Evolutionary conservation across 1,140 invertebrate genomes (phyloP), one percentile per base, ranked within the genome.

Genomic region (Uloborus diversus): DNA sequence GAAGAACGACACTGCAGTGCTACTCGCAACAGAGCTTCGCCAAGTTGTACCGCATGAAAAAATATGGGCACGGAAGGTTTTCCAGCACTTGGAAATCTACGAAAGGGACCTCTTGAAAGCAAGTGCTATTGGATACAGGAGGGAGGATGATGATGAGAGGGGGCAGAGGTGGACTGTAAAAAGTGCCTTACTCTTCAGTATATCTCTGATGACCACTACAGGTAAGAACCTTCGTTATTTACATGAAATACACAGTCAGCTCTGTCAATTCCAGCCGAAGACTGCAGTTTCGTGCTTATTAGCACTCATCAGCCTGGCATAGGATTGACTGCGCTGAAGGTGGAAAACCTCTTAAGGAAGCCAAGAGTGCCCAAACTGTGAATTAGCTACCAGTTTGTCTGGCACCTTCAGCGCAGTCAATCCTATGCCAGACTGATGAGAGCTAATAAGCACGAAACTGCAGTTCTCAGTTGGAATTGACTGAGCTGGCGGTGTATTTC

Each of bases 1-100:
- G 62, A 73, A 75, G 23, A 81, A 81, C n/a, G 79, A 81, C 35
- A 81, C 79, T 4, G 69, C 79, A 0, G 75, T 81, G 14, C 42
- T 81, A 5, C 42, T 81, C 9, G 79, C 79, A 0, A 81, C 79
- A 7, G 79, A 81, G 2, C 64, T 81, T 14, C 69, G 79, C 3
- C 69, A 81, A 62, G 73, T 78, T 13, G n/a, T n/a, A 3, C 69
- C 79, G 0, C 27, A 81, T 28, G 79, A 81, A 37, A 51, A 64
- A 4, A 30, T 68, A 17, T 81, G 79, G 79, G 62, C 69, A 9
- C 23, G 51, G 27, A 75, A 64, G 5, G 56, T 81, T 0, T 81
- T 68, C 28, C 62, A 47, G n/a, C 42, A 81, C 35, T 35, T 81
- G 13, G 61, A 75, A 20, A 51, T 75, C 0, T 81, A 49, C n/a